A percentile compares a stretch with the other conserved stretches of the same genome.
Evolutionary conservation across 2,113 vertebrate genomes (phyloP).

Genomic region (Neolamprologus toae): DNA sequence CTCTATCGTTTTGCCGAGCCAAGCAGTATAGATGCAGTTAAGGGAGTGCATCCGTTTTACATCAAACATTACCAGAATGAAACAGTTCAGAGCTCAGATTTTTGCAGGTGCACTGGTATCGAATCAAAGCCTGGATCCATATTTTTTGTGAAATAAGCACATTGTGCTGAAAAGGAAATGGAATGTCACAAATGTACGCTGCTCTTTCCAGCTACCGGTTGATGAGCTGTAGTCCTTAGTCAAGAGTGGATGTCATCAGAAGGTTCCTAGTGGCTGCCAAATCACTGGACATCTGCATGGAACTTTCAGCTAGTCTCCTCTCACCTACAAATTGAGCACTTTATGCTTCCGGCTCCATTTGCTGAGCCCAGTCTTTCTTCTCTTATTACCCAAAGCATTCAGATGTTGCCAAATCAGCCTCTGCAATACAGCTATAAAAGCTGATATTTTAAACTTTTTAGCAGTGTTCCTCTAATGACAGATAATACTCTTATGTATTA

Average conservation of each 20-base stretch:
- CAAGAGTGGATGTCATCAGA: neutral
- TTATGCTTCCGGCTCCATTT: neutral
- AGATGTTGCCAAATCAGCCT: neutral
- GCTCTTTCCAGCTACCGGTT: neutral
- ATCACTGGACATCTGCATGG: neutral
- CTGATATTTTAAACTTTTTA: neutral
- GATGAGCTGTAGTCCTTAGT: neutral
- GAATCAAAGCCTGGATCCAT: neutral
- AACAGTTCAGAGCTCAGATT: neutral
- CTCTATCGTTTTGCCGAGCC: constrained; percentile 17
- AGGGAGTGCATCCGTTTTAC: neutral
- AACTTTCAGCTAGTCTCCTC: neutral
- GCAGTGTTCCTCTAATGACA: neutral
- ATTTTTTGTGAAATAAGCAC: neutral
- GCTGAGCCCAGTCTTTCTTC: neutral
- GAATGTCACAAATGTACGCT: neutral
- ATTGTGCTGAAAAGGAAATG: neutral
- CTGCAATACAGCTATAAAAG: neutral
- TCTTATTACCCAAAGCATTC: neutral
- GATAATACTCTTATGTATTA: neutral
- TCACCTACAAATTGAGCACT: neutral
- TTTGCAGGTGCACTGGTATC: neutral
- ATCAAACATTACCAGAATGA: neutral
- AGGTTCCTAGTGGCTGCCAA: neutral
- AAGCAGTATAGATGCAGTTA: constrained; percentile 17